Conservation (phyloP, 2,797 vertebrate genomes). For the Nannoperca obscura region DNA sequence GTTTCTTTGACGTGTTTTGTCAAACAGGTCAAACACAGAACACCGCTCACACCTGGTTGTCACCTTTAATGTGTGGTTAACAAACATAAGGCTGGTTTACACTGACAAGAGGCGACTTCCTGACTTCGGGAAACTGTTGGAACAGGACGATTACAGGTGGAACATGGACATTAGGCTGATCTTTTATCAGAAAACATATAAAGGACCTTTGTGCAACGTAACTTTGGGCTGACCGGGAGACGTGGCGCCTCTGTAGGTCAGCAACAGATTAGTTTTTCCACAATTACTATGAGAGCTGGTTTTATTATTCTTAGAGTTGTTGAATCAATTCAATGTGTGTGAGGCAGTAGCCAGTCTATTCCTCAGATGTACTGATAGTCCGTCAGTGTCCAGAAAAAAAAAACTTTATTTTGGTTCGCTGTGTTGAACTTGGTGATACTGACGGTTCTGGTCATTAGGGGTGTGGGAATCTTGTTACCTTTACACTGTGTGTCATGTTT, state of each 20-base stretch:
- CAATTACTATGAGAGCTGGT: conserved; percentile 1
- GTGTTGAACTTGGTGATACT: conserved; percentile 5
- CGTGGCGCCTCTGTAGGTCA: not conserved
- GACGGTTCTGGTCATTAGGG: not conserved
- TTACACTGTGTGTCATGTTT: not conserved
- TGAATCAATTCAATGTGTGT: not conserved
- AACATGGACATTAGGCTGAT: not conserved
- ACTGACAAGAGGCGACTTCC: not conserved
- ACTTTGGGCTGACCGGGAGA: not conserved
- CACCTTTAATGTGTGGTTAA: not conserved
- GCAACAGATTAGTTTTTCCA: not conserved
- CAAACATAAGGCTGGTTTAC: not conserved
- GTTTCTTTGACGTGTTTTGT: not conserved
- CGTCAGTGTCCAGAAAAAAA: not conserved
- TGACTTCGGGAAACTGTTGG: not conserved
- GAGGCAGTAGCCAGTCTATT: not conserved
- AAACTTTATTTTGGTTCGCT: not conserved
- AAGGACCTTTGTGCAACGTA: not conserved
- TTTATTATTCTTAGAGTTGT: not conserved
- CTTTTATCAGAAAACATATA: not conserved
- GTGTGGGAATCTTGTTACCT: not conserved
- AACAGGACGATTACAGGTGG: not conserved
- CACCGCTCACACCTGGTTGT: not conserved
- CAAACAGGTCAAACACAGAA: not conserved
- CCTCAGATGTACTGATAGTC: not conserved